A percentile compares a stretch with the other conserved stretches of the same genome.
phyloP scores from a whole-genome alignment of 2,797 vertebrate species.

The Alcedo atthis region DNA sequence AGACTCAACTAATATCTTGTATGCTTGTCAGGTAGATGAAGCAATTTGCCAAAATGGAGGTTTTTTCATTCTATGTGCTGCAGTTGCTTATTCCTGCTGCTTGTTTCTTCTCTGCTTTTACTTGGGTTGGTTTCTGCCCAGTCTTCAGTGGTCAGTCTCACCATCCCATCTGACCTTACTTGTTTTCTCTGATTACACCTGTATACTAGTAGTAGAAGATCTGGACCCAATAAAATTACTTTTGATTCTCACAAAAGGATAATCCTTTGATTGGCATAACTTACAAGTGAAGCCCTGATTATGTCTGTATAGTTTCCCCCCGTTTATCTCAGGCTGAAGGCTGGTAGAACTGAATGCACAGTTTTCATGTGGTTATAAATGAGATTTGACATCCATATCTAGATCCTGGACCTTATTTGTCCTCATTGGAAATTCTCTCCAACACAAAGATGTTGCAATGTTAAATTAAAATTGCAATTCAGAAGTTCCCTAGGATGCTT shows the following conservation, averaged over 20 bases:
- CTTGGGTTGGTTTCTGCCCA: not conserved
- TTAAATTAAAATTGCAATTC: not conserved
- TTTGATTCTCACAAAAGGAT: not conserved
- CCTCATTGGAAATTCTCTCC: not conserved
- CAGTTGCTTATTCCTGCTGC: not conserved
- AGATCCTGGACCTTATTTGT: not conserved
- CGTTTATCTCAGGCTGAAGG: not conserved
- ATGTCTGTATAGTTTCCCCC: not conserved
- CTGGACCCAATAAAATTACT: not conserved
- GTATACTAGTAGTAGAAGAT: not conserved
- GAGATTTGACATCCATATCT: not conserved
- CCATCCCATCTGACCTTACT: not conserved
- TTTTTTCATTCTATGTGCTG: not conserved
- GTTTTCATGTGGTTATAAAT: not conserved
- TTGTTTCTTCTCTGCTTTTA: not conserved
- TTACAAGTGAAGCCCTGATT: not conserved
- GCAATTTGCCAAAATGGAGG: not conserved
- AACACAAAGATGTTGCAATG: not conserved
- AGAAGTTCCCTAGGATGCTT: not conserved
- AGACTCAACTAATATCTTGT: not conserved
- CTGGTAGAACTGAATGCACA: not conserved
- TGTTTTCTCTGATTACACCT: not conserved
- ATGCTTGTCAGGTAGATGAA: not conserved
- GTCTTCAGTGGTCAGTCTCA: not conserved
- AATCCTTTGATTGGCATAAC: not conserved